A percentile compares a stretch with the other conserved stretches of the same genome.
Conservation (phyloP, 2,797 vertebrate species). For the Acestrorhynchus altus region DNA sequence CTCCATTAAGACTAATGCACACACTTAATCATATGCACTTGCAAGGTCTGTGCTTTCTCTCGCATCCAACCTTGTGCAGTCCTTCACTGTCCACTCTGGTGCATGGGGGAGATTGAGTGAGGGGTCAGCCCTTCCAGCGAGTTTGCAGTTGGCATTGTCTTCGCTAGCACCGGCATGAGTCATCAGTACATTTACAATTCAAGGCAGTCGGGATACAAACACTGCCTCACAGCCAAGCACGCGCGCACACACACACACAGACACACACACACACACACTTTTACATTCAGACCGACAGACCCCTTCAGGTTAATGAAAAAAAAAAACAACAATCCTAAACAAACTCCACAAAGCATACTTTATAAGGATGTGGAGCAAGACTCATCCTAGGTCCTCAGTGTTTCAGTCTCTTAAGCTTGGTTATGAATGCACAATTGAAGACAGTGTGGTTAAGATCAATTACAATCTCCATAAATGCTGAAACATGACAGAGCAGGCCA, state of each 20-base stretch:
- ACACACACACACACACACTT: not conserved
- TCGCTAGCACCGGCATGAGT: constrained; percentile 7
- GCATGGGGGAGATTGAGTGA: not conserved
- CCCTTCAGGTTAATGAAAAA: not conserved
- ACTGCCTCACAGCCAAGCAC: not conserved
- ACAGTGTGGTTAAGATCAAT: not conserved
- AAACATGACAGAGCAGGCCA: not conserved
- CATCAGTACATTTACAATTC: constrained; percentile 25
- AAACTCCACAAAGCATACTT: not conserved
- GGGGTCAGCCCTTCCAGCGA: not conserved
- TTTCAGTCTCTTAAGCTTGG: not conserved
- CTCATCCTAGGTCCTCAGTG: not conserved
- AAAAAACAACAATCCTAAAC: not conserved
- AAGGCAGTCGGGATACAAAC: constrained; percentile 4
- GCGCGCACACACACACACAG: not conserved
- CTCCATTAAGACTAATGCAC: constrained; percentile 39
- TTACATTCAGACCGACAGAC: not conserved
- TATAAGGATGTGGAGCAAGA: not conserved
- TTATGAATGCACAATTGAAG: not conserved
- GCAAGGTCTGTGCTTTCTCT: constrained; percentile 33
- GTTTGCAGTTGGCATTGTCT: constrained; percentile 27
- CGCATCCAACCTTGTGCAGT: constrained; percentile 4
- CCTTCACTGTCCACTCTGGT: constrained; percentile 23
- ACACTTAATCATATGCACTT: constrained; percentile 32
- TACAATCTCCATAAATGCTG: not conserved